These are phyloP conservation scores for Thereva nobilitata DNA, from an alignment of 2,888 invertebrate genomes.

Conservation along the genomic window DNA sequence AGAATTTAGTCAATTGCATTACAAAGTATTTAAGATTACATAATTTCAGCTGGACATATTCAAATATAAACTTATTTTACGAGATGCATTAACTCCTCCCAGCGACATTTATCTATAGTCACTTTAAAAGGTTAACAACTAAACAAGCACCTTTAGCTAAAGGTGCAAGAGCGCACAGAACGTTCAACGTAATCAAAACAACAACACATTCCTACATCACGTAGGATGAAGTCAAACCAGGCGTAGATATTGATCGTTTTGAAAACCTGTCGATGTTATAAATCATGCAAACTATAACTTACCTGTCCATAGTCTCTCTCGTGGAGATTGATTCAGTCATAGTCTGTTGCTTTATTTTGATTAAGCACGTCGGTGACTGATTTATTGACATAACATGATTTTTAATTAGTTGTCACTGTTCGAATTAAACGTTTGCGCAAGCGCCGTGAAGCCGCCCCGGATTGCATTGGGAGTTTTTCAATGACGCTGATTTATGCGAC, in stretches of 20 bases:
- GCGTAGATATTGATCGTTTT: constrained; percentile 14
- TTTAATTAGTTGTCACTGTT: constrained; percentile 33
- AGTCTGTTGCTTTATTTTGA: constrained; percentile 25
- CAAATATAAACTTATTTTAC: too few relatives aligned
- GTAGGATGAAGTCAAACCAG: constrained; percentile 19
- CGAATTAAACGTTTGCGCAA: constrained; percentile 31
- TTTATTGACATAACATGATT: constrained; percentile 34
- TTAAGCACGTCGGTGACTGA: constrained; percentile 25
- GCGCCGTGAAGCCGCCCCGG: background rate
- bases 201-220: background rate
- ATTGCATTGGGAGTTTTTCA: background rate
- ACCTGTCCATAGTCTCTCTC: too few relatives aligned
- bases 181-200: background rate
- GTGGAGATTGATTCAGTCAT: constrained; percentile 16
- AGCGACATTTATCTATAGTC: too few relatives aligned
- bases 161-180: constrained; percentile 17
- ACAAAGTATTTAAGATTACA: too few relatives aligned
- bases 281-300: constrained; percentile 21
- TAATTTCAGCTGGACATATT: too few relatives aligned
- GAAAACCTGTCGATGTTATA: constrained; percentile 21
- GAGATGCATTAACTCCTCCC: too few relatives aligned
- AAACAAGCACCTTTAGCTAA: background rate
- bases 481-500: constrained; percentile 19
- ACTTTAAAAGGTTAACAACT: background rate
- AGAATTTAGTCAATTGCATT: too few relatives aligned